These are phyloP conservation scores for Cheilinus undulatus DNA, from an alignment of 2,113 vertebrate species.

Conservation along the genomic window DNA sequence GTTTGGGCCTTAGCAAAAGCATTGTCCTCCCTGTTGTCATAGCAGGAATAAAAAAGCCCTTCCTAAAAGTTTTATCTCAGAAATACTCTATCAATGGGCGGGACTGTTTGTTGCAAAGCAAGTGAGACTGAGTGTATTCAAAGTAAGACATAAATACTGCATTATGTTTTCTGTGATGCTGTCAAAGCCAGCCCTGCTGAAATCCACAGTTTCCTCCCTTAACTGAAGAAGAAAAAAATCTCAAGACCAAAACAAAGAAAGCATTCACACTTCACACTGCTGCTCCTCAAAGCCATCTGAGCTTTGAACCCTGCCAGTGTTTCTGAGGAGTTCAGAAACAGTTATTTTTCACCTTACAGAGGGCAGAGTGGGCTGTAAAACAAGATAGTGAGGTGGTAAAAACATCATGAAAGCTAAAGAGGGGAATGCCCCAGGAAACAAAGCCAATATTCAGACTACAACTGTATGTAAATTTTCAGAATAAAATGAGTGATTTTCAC, in stretches of 20 bases:
- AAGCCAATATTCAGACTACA: background rate
- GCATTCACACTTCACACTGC: constrained; percentile 36
- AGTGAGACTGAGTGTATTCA: no score
- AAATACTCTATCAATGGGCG: background rate
- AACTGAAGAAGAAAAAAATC: background rate
- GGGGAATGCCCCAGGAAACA: background rate
- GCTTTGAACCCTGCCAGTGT: constrained; percentile 1
- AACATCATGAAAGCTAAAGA: no score
- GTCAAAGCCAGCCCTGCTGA: background rate
- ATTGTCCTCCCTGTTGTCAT: background rate
- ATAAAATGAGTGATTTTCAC: background rate
- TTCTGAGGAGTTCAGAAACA: background rate
- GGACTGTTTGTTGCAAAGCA: background rate
- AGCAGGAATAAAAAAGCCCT: background rate
- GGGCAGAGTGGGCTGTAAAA: background rate
- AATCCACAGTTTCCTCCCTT: background rate
- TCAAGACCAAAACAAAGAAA: constrained; percentile 39
- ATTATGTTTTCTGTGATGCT: background rate
- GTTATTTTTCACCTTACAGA: background rate
- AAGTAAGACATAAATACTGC: background rate
- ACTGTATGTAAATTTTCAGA: background rate
- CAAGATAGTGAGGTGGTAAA: background rate
- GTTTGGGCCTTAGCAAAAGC: no score
- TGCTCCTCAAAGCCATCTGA: constrained; percentile 11
- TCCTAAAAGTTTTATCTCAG: background rate